phyloP scores from a whole-genome alignment of 2,113 vertebrate genomes.

The Dicerorhinus sumatrensis region DNA sequence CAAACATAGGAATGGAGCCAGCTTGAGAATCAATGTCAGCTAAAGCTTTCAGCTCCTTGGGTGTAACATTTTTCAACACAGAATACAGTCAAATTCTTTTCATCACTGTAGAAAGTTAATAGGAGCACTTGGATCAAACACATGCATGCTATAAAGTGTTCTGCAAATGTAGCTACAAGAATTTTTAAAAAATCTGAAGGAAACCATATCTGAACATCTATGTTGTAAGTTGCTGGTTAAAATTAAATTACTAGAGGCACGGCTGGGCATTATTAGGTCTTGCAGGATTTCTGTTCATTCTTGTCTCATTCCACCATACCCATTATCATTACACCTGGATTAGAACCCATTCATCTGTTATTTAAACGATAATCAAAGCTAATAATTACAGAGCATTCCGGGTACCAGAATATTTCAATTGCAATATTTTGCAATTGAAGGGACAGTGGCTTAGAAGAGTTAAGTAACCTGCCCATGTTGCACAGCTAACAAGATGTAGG shows the following conservation, averaged over 20 bases:
- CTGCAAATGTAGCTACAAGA: neutral
- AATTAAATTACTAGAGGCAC: neutral
- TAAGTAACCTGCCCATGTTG: neutral
- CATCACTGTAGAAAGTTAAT: slow-evolving; percentile 43
- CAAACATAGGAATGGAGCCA: slow-evolving; percentile 43
- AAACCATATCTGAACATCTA: neutral
- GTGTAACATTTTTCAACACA: neutral
- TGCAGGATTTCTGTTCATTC: neutral
- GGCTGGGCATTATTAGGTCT: neutral
- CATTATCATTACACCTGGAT: no score
- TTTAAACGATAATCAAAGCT: neutral
- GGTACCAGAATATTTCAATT: neutral
- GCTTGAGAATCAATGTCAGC: slow-evolving; percentile 49
- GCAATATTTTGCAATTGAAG: neutral
- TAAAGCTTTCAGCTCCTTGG: neutral
- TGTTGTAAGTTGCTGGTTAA: neutral
- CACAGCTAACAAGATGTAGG: neutral
- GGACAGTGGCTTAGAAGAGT: neutral
- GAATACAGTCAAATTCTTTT: slow-evolving; percentile 47
- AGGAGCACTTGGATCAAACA: neutral
- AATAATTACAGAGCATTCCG: neutral
- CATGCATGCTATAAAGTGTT: neutral
- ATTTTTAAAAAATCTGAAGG: neutral
- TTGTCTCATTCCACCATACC: neutral
- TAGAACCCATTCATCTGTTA: neutral